Evolutionary conservation across 2,888 invertebrate species (phyloP).

Genomic region (Thymelicus lineola): DNA sequence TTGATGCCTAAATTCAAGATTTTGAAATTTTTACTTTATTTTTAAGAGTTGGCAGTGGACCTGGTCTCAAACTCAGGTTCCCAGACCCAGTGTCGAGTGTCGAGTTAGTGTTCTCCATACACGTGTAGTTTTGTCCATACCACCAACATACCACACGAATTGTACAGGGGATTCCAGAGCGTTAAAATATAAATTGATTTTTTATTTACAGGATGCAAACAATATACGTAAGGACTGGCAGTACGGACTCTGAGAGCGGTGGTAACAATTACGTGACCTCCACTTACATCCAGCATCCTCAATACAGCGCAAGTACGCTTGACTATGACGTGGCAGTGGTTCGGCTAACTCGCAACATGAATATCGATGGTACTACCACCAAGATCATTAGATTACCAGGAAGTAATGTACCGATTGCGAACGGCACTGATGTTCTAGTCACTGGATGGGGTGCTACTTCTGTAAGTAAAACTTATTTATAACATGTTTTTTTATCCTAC

Average conservation of each 20-base stretch:
- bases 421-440: constrained; percentile 56
- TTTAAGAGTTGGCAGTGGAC: no score
- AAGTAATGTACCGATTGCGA: constrained; percentile 48
- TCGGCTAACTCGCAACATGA: constrained; percentile 58
- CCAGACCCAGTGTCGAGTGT: no score
- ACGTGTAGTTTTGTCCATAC: no score
- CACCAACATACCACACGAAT: no score
- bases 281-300: constrained; percentile 60
- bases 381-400: constrained; percentile 53
- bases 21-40: no score
- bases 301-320: constrained; percentile 61
- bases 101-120: no score
- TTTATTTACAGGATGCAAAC: constrained; percentile 55
- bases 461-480: no score
- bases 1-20: no score
- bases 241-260: constrained; percentile 60
- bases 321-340: constrained; percentile 79
- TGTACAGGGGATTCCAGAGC: no score
- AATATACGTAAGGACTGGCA: constrained; percentile 69
- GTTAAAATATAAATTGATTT: no score
- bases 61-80: no score
- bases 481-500: no score
- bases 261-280: constrained; percentile 68
- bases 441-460: constrained; percentile 58
- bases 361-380: constrained; percentile 57